A percentile compares a stretch with the other conserved stretches of the same genome.
Conservation (phyloP, 1,140 invertebrate genomes). For the Calliphora vicina region DNA sequence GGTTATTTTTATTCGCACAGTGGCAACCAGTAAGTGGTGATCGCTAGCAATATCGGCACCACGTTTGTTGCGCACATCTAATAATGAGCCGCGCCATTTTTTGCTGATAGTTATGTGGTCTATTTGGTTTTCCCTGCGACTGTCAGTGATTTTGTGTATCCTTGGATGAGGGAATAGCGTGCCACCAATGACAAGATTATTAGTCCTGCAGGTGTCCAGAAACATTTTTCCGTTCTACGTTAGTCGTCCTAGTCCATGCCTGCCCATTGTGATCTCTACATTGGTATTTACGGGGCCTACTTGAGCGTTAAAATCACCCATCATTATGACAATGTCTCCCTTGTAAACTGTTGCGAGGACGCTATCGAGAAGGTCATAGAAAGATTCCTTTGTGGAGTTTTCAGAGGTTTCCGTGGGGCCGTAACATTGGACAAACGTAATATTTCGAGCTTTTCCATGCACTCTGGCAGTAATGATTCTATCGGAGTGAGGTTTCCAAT, state of each 20-base stretch:
- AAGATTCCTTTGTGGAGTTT: neutral
- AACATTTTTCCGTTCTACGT: constrained; percentile 1
- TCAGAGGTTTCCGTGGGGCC: neutral
- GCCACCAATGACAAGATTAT: constrained; percentile 21
- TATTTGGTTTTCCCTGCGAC: constrained; percentile 4
- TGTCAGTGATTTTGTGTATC: neutral
- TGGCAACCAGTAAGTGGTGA: neutral
- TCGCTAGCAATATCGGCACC: neutral
- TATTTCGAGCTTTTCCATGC: neutral
- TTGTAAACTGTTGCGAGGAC: neutral
- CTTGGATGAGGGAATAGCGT: constrained; percentile 20
- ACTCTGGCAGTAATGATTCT: constrained; percentile 12
- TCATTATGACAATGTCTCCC: neutral
- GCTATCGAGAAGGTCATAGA: neutral
- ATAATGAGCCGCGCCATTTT: neutral
- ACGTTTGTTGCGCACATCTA: neutral
- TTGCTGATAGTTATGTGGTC: constrained; percentile 20
- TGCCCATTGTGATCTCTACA: neutral
- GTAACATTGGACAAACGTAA: constrained; percentile 24
- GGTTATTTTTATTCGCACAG: neutral
- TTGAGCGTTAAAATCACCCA: constrained; percentile 23
- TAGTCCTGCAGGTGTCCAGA: neutral
- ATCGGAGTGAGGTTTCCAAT: neutral
- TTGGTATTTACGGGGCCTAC: neutral
- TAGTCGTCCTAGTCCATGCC: neutral